A percentile compares a stretch with the other conserved stretches of the same genome.
Conservation (phyloP, 2,888 invertebrate genomes). For the Tipula helvola region DNA sequence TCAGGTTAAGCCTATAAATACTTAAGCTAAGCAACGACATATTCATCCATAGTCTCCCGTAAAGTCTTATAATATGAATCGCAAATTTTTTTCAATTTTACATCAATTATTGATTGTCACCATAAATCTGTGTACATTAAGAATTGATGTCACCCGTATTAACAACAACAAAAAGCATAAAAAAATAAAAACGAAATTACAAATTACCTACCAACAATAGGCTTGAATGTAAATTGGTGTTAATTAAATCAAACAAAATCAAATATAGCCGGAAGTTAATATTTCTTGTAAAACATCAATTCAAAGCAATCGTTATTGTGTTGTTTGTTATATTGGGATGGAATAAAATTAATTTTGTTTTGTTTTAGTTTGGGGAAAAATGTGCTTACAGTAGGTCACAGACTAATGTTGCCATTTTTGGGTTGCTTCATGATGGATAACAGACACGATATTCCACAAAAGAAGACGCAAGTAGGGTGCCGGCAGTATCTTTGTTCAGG, state of each 20-base stretch:
- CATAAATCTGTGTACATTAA: background rate
- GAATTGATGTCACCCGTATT: background rate
- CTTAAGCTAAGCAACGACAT: too few species aligned
- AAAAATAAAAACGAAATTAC: background rate
- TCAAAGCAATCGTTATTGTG: background rate
- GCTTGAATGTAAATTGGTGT: background rate
- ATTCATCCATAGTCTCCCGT: too few species aligned
- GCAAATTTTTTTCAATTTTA: too few species aligned
- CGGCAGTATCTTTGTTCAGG: background rate
- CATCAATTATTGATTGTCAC: background rate
- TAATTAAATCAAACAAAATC: background rate
- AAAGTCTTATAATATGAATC: too few species aligned
- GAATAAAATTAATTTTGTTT: background rate
- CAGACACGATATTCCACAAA: background rate
- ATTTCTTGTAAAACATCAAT: background rate
- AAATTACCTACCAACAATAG: background rate
- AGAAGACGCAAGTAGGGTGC: background rate
- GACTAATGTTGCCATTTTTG: too few species aligned
- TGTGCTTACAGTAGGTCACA: background rate
- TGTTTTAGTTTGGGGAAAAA: background rate
- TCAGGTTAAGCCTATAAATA: too few species aligned
- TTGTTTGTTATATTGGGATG: background rate
- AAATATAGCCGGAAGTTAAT: background rate
- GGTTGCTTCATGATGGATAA: too few species aligned
- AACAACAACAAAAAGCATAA: background rate